Evolutionary conservation across 2,113 vertebrate species (phyloP).

Genomic region (Monarcha castaneiventris): DNA sequence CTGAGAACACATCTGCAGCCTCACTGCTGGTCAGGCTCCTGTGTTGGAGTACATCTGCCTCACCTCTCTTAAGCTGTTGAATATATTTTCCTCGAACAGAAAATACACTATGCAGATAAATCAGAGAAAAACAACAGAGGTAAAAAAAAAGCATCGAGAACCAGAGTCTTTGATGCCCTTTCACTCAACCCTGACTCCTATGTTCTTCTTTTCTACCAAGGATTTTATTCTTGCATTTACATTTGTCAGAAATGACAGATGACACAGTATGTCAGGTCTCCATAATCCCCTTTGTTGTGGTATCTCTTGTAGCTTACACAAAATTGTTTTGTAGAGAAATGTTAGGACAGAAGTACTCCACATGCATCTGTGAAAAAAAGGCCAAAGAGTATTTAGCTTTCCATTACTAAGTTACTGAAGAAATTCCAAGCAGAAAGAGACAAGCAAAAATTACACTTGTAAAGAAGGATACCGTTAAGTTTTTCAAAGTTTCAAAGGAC

Average conservation of each 20-base stretch:
- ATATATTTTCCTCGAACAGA: background rate
- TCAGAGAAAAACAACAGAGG: background rate
- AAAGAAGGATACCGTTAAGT: background rate
- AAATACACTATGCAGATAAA: background rate
- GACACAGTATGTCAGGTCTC: background rate
- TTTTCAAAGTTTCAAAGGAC: background rate
- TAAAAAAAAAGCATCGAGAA: background rate
- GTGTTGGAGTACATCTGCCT: background rate
- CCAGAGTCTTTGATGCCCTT: background rate
- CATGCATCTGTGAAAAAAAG: background rate
- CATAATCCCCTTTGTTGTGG: background rate
- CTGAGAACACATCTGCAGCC: background rate
- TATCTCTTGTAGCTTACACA: constrained; percentile 8
- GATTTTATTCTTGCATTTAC: background rate
- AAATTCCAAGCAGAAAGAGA: background rate
- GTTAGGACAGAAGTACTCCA: background rate
- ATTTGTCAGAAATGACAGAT: constrained; percentile 47
- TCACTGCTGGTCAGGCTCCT: background rate
- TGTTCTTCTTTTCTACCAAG: background rate
- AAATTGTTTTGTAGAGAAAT: background rate
- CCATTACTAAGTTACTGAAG: background rate
- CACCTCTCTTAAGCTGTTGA: background rate
- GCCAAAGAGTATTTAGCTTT: background rate
- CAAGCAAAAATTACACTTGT: background rate
- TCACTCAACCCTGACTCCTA: background rate